Conservation (phyloP, 2,888 invertebrate genomes). For the Zootermopsis nevadensis region DNA sequence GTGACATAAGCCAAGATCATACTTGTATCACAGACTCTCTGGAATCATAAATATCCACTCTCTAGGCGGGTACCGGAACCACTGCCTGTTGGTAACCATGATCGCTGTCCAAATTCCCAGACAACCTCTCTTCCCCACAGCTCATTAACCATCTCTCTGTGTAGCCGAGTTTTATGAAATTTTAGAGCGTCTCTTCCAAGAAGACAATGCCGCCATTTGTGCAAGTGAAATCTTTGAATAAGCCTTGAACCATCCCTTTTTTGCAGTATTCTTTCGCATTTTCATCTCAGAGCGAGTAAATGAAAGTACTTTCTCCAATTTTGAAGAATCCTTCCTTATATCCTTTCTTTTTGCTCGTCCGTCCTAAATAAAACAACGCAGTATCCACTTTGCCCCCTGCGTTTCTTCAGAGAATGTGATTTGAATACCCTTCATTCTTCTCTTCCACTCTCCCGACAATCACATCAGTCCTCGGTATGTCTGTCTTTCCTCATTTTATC, state of each 20-base stretch:
- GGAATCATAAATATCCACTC: no score
- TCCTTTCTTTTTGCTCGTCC: background rate
- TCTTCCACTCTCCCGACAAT: background rate
- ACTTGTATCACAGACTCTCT: no score
- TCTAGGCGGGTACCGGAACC: no score
- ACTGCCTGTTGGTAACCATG: no score
- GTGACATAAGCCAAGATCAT: no score
- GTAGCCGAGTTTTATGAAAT: no score
- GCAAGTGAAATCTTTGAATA: background rate
- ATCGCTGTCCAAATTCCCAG: no score
- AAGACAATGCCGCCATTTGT: background rate
- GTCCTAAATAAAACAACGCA: background rate
- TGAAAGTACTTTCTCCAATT: constrained; percentile 12
- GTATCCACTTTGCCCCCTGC: background rate
- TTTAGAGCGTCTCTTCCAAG: no score
- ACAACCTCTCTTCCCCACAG: no score
- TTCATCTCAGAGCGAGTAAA: background rate
- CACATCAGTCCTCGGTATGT: background rate
- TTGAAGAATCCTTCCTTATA: background rate
- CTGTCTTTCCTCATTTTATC: background rate
- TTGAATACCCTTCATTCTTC: background rate
- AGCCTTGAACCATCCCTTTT: background rate
- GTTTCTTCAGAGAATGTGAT: constrained; percentile 2
- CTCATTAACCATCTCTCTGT: no score
- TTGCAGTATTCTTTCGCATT: background rate